Conservation (phyloP, 2,797 vertebrate genomes). For the Poeciliopsis infans region DNA sequence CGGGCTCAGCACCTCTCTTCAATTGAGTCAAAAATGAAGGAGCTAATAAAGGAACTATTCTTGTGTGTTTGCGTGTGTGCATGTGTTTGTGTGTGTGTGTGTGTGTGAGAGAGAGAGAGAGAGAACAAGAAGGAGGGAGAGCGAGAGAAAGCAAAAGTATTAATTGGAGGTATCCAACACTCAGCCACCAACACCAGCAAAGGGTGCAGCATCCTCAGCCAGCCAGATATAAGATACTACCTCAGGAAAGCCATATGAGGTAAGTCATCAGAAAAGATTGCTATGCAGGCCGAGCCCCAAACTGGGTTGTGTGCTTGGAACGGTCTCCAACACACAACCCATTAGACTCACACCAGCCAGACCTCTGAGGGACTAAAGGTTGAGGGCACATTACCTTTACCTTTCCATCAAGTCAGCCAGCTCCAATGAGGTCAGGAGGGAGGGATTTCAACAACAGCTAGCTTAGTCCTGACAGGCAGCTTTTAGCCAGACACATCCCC, state of each 20-base stretch:
- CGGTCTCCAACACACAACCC: not conserved
- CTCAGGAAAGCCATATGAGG: too few species aligned
- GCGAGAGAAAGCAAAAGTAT: not conserved
- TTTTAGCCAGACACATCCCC: not conserved
- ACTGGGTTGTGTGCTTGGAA: not conserved
- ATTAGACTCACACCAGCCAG: not conserved
- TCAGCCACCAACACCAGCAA: too few species aligned
- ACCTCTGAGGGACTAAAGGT: too few species aligned
- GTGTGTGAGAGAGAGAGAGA: too few species aligned
- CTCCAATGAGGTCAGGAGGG: not conserved
- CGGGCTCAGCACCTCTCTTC: not conserved
- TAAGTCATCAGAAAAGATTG: not conserved
- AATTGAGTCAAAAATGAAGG: not conserved
- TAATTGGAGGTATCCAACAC: too few species aligned
- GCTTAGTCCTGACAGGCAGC: not conserved
- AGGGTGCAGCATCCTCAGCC: too few species aligned
- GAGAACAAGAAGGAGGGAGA: not conserved
- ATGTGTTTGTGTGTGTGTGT: too few species aligned
- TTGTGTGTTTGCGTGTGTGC: not conserved
- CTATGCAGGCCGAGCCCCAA: not conserved
- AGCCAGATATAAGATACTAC: too few species aligned
- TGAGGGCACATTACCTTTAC: too few species aligned
- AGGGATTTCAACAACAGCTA: not conserved
- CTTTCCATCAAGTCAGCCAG: not conserved
- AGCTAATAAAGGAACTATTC: not conserved